Conservation (phyloP, 2,888 invertebrate species). For the Pandemis cinnamomeana region DNA sequence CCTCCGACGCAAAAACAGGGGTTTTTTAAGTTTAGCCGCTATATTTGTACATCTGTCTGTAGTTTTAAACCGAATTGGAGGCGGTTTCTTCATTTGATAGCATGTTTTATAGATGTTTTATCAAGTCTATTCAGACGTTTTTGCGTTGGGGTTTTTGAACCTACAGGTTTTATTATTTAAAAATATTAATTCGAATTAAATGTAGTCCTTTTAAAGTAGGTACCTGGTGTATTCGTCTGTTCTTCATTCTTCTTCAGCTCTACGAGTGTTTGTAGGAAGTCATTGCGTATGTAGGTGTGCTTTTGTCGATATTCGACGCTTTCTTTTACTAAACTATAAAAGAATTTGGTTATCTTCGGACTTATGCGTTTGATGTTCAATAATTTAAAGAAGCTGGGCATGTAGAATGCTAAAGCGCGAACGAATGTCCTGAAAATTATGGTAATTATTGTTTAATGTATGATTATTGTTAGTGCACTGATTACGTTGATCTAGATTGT, state of each 20-base stretch:
- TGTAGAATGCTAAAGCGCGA: conserved; percentile 72
- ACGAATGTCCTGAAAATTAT: conserved; percentile 67
- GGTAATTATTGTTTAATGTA: conserved; percentile 11
- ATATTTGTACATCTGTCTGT: no score
- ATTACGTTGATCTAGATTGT: conserved; percentile 9
- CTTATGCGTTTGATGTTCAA: conserved; percentile 70
- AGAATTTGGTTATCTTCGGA: conserved; percentile 70
- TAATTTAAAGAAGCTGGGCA: conserved; percentile 70
- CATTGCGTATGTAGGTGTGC: conserved; percentile 71
- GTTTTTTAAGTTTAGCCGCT: no score
- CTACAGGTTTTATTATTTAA: background rate
- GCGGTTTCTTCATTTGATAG: no score
- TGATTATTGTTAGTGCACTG: background rate
- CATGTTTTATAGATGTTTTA: no score
- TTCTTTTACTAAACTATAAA: conserved; percentile 68
- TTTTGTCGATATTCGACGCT: conserved; percentile 70
- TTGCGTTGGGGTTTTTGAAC: no score
- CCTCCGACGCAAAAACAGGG: no score
- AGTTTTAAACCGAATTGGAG: no score
- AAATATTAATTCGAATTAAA: background rate
- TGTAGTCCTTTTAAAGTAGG: background rate
- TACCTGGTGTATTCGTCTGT: conserved; percentile 56
- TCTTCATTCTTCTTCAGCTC: conserved; percentile 75
- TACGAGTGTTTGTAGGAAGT: conserved; percentile 83
- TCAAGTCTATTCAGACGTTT: no score